Conservation (phyloP, 1,140 invertebrate species). For the Forficula auricularia region DNA sequence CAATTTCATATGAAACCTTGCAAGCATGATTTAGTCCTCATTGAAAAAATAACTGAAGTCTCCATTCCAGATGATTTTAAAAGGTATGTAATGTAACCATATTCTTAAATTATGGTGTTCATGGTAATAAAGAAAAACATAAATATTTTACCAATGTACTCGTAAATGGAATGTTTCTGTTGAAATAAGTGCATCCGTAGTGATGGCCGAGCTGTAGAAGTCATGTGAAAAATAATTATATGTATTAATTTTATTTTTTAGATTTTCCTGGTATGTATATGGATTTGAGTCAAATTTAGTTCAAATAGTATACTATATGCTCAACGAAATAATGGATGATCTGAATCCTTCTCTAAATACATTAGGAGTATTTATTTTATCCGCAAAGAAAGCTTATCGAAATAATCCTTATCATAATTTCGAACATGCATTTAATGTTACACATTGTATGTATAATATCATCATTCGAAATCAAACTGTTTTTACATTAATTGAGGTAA, state of each 20-base stretch:
- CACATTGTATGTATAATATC: slow-evolving; percentile 36
- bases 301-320: slow-evolving; percentile 30
- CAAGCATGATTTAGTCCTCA: slow-evolving; percentile 17
- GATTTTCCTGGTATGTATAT: slow-evolving; percentile 33
- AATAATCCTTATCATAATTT: slow-evolving; percentile 38
- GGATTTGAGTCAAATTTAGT: slow-evolving; percentile 27
- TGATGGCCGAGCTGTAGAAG: no score
- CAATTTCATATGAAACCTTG: slow-evolving; percentile 19
- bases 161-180: no score
- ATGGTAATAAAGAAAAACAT: no score
- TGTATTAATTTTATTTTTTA: slow-evolving; percentile 20
- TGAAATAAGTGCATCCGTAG: no score
- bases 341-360: slow-evolving; percentile 17
- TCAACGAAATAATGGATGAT: slow-evolving; percentile 25
- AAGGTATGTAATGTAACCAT: slow-evolving; percentile 1
- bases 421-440: slow-evolving; percentile 36
- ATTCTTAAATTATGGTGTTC: no score
- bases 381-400: slow-evolving; percentile 29
- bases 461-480: slow-evolving; percentile 26
- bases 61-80: slow-evolving; percentile 1
- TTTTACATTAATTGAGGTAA: slow-evolving; percentile 31
- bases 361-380: slow-evolving; percentile 26
- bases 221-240: no score
- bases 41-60: not conserved
- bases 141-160: no score